These are phyloP conservation scores for Henricia sp. DNA, from an alignment of 53 echinoderm and acorn worm genomes.

Conservation along the genomic window DNA sequence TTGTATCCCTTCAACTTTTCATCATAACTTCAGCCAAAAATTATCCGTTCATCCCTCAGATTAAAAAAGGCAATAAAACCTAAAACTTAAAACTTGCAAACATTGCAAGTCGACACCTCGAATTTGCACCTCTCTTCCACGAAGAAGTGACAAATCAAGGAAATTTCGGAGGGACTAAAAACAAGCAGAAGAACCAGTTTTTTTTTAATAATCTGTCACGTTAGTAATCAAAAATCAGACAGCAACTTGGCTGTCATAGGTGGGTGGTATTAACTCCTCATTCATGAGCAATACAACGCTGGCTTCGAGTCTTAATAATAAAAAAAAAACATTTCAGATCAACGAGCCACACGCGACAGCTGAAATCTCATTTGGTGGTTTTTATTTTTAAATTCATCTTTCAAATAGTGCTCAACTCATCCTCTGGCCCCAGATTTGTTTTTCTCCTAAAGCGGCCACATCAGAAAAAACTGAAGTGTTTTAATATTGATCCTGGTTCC, in stretches of 20 bases:
- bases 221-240: neutral
- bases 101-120: slow-evolving; percentile 36
- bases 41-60: slow-evolving; percentile 50
- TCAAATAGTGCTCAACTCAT: neutral
- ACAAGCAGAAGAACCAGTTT: slow-evolving; percentile 60
- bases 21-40: slow-evolving; percentile 58
- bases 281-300: neutral
- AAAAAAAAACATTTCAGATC: neutral
- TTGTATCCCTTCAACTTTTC: slow-evolving; percentile 57
- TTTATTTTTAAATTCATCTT: slow-evolving; percentile 49
- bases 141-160: slow-evolving; percentile 8
- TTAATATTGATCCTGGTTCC: too few relatives aligned
- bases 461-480: too few relatives aligned
- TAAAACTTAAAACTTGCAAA: slow-evolving; percentile 40
- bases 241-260: neutral
- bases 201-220: neutral
- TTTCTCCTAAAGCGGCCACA: too few relatives aligned
- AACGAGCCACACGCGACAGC: slow-evolving; percentile 25
- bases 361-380: slow-evolving; percentile 42
- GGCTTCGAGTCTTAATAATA: neutral
- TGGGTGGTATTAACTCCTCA: neutral
- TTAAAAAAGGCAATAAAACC: slow-evolving; percentile 27
- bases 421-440: too few relatives aligned
- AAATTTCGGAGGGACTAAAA: slow-evolving; percentile 57
- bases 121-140: slow-evolving; percentile 22